Conservation (phyloP, 2,113 vertebrate genomes). For the Chrysemys picta region DNA sequence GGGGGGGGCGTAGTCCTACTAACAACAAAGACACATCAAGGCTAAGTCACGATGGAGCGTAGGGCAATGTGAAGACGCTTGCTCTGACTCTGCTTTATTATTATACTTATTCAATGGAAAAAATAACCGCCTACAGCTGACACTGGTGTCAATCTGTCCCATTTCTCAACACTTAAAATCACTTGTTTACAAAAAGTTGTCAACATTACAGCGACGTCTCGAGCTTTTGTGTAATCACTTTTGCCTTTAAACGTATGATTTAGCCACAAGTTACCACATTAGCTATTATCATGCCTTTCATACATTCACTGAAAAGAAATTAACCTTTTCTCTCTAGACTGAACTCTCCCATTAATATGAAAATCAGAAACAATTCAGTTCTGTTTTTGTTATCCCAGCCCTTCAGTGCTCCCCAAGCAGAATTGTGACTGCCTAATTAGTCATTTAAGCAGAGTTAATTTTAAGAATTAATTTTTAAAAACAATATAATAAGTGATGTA, state of each 20-base stretch:
- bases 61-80: rapidly evolving
- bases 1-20: not conserved
- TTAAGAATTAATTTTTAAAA: conserved; percentile 72
- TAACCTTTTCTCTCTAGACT: conserved; percentile 78
- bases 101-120: not conserved
- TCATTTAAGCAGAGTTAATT: conserved; percentile 72
- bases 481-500: conserved; percentile 54
- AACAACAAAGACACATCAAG: not conserved
- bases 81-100: not conserved
- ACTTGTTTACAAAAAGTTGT: conserved; percentile 41
- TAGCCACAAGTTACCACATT: conserved; percentile 73
- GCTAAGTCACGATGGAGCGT: not conserved
- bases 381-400: conserved; percentile 62
- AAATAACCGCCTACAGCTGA: not conserved
- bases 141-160: not conserved
- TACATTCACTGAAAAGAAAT: conserved; percentile 80
- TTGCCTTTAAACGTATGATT: conserved; percentile 77
- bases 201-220: conserved; percentile 34
- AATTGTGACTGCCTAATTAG: conserved; percentile 61
- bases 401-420: conserved; percentile 63
- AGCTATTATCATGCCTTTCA: conserved; percentile 65
- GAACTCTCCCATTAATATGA: conserved; percentile 77
- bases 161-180: conserved; percentile 40
- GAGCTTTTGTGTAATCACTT: conserved; percentile 71
- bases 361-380: conserved; percentile 73